Base-by-base conservation (phyloP, 2,888 invertebrate species). In the Pristionchus arcanus region DNA sequence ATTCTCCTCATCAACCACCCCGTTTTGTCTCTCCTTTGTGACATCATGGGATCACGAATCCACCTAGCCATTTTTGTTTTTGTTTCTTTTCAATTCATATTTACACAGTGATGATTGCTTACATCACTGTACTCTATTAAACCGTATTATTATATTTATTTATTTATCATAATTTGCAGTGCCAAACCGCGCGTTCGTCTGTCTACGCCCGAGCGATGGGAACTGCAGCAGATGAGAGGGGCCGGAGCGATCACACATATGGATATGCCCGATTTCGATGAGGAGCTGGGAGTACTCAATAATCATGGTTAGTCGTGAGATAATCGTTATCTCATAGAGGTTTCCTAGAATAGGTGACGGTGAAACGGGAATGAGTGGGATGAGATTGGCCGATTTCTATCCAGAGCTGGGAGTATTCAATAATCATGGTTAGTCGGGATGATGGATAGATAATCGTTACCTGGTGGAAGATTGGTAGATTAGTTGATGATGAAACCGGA, bases 211-310 rank as follows among this genome's bases (percentile, higher is more conserved):
- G 99, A 99, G 95, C 95, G 96, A 88, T 99, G 98, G 98, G 99
- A 99, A 96, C 97, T 98, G 92, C 98, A 98, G 95, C 98, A 98
- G 96, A 97, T 98, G 98, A 97, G 97, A 93, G 97, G 98, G 16
- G 98, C 98, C 0, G 97, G 97, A 55, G 95, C 94, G 0, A 92
- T 95, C 49, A 90, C 93, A 95, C 97, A 97, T 94, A 97, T 97
- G 92, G 98, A 99, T 95, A 95, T 98, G 91, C 99, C 99, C 0
- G 98, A 99, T 95, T 99, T 98, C 95, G 99, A 99, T 95, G 98
- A 98, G 90, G 99, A 99, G 95, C 98, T 98, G 19, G 99, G 98
- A 71, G 96, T 97, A 9, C 95, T 98, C 85, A 95, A 96, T 90
- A 95, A 95, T 90, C 92, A 93, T 84, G 94, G 93, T 85, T 92